These are phyloP conservation scores for Metopolophium dirhodum DNA, from an alignment of 1,140 invertebrate genomes.

Conservation along the genomic window DNA sequence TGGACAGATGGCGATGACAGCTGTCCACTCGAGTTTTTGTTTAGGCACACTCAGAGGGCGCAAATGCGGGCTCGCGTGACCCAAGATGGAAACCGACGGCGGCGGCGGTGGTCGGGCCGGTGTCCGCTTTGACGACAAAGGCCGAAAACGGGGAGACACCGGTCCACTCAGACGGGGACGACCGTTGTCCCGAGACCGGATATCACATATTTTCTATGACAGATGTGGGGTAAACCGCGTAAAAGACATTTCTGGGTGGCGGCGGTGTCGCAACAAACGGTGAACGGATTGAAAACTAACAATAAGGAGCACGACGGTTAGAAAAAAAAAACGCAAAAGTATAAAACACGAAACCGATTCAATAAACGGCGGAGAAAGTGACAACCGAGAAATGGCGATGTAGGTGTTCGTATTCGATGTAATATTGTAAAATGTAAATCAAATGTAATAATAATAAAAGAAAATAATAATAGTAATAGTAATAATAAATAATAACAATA, in stretches of 20 bases:
- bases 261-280: neutral
- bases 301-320: neutral
- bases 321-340: neutral
- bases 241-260: neutral
- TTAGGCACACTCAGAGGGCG: neutral
- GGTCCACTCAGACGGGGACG: neutral
- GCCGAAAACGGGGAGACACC: neutral
- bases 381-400: neutral
- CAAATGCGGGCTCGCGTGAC: neutral
- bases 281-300: neutral
- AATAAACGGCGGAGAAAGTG: neutral
- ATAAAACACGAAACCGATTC: neutral
- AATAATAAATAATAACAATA: slow-evolving; percentile 9
- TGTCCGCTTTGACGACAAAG: neutral
- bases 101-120: neutral
- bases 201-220: neutral
- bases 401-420: neutral
- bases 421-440: neutral
- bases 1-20: neutral
- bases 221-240: neutral
- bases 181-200: neutral
- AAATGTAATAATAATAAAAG: neutral
- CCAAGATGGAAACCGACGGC: neutral
- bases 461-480: slow-evolving; percentile 14
- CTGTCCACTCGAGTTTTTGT: neutral